Conservation (phyloP, 2,113 vertebrate genomes). For the Hippopotamus amphibius region DNA sequence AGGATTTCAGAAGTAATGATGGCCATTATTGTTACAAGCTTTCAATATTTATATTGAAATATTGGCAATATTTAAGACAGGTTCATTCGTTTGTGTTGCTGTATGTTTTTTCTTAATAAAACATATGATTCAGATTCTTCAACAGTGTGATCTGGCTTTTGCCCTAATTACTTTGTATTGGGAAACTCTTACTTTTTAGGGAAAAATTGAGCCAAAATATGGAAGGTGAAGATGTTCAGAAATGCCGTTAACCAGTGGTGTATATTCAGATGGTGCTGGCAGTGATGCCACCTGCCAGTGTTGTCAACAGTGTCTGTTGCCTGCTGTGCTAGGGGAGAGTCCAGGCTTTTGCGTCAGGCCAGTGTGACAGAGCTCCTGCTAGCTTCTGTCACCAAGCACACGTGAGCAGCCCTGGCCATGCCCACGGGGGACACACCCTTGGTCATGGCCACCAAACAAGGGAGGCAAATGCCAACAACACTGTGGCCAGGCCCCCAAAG, state of each 20-base stretch:
- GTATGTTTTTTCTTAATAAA: neutral
- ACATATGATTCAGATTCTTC: neutral
- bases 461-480: neutral
- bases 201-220: neutral
- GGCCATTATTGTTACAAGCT: neutral
- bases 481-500: neutral
- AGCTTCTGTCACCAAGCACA: neutral
- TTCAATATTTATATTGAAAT: neutral
- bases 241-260: neutral
- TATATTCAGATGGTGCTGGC: neutral
- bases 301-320: accelerated
- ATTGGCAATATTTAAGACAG: neutral
- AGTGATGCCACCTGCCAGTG: no score
- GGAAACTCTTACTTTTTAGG: neutral
- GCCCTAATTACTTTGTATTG: neutral
- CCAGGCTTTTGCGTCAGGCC: neutral
- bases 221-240: neutral
- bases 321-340: neutral
- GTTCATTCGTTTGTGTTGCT: neutral
- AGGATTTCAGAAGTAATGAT: neutral
- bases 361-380: neutral
- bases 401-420: neutral
- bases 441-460: neutral
- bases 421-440: neutral
- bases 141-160: neutral